phyloP scores from a whole-genome alignment of 23 tunicate species.

The Ciona savignyi region DNA sequence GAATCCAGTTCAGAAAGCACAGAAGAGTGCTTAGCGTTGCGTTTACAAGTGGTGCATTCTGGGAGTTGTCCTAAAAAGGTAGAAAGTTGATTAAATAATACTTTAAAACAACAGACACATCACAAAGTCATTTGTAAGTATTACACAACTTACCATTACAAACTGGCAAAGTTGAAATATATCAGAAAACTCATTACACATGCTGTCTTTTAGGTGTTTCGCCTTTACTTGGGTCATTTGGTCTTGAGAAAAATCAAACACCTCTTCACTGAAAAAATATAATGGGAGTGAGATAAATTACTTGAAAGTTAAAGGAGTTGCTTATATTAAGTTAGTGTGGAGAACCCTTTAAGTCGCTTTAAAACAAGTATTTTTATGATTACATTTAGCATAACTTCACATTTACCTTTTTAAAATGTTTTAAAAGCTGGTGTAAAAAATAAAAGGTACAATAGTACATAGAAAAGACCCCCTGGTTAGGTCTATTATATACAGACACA shows the following conservation, averaged over 20 bases:
- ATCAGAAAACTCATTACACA: constrained; percentile 98
- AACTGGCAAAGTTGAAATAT: constrained; percentile 94
- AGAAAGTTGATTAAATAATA: neutral
- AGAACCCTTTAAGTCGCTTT: too few species aligned
- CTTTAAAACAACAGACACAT: too few species aligned
- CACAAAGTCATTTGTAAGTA: neutral
- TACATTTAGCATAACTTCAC: too few species aligned
- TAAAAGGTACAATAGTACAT: too few species aligned
- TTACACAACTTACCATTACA: constrained; percentile 75
- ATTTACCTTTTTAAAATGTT: too few species aligned
- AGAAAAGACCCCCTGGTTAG: too few species aligned
- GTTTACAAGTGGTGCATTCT: constrained; percentile 78
- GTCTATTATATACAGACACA: too few species aligned
- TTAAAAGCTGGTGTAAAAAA: too few species aligned
- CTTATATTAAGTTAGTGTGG: too few species aligned
- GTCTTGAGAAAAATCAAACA: constrained; percentile 96
- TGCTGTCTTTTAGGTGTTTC: constrained; percentile 92
- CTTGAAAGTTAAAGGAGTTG: too few species aligned
- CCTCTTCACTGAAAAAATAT: constrained; percentile 85
- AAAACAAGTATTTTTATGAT: too few species aligned
- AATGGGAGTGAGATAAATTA: too few species aligned
- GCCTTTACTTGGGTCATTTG: constrained; percentile 99
- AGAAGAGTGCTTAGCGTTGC: constrained; percentile 94
- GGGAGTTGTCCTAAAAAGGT: constrained; percentile 76
- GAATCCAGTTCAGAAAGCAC: constrained; percentile 98